These are phyloP conservation scores for Idaea biselata DNA, from an alignment of 2,888 invertebrate genomes.

Conservation along the genomic window DNA sequence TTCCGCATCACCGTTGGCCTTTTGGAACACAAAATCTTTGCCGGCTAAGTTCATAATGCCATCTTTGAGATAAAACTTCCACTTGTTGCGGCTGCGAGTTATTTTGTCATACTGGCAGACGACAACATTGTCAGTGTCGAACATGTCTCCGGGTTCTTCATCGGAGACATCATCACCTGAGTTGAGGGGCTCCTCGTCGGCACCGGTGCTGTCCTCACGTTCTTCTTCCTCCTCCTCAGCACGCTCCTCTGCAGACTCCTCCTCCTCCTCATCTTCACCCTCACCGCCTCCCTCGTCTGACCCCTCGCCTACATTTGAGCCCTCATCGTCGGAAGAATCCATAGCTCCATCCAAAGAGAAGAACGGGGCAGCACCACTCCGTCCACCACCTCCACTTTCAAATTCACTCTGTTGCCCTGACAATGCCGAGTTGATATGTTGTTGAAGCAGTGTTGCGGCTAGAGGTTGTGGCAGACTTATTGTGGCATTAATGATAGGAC, in stretches of 20 bases:
- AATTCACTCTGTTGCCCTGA: conserved; percentile 74
- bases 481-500: conserved; percentile 93
- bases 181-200: conserved; percentile 94
- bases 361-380: conserved; percentile 68
- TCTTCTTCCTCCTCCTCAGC: conserved; percentile 85
- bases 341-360: conserved; percentile 83
- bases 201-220: conserved; percentile 83
- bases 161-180: conserved; percentile 99
- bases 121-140: conserved; percentile 99
- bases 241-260: conserved; percentile 86
- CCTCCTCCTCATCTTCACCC: conserved; percentile 86
- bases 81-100: conserved; percentile 97
- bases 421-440: conserved; percentile 91
- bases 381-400: conserved; percentile 68
- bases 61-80: conserved; percentile 99
- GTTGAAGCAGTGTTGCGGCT: conserved; percentile 91
- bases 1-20: conserved; percentile 99
- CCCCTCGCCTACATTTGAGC: conserved; percentile 79
- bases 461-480: conserved; percentile 91
- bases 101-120: conserved; percentile 99
- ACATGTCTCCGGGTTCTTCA: conserved; percentile 95
- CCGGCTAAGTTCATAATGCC: conserved; percentile 99
- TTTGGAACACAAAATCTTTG: conserved; percentile 99
- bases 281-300: conserved; percentile 87
- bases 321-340: conserved; percentile 88